Evolutionary conservation across 2,888 invertebrate genomes (phyloP).

Genomic region (Chrysopilus asiliformis): DNA sequence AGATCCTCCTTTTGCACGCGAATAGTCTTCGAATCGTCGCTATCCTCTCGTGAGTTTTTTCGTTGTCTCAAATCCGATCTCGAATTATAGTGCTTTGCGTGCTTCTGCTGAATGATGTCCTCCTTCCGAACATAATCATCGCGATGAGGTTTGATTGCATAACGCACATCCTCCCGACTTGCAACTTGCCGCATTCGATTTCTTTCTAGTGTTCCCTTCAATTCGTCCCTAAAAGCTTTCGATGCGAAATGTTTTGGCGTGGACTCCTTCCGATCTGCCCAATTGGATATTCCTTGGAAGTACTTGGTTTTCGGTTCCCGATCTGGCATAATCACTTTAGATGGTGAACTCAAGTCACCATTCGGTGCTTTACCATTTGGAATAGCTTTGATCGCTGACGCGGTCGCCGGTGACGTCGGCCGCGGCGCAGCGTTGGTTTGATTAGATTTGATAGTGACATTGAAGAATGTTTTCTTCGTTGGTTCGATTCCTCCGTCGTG

Average conservation of each 20-base stretch:
- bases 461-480: constrained; percentile 60
- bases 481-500: constrained; percentile 46
- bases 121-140: constrained; percentile 32
- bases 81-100: constrained; percentile 21
- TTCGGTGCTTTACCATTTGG: constrained; percentile 23
- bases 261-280: constrained; percentile 52
- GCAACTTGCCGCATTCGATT: constrained; percentile 26
- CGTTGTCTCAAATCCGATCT: constrained; percentile 26
- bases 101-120: constrained; percentile 32
- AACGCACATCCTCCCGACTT: constrained; percentile 18
- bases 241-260: constrained; percentile 30
- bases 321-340: constrained; percentile 42
- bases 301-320: constrained; percentile 43
- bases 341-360: constrained; percentile 27
- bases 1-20: constrained; percentile 24
- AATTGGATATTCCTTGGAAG: constrained; percentile 65
- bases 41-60: constrained; percentile 29
- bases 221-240: constrained; percentile 34
- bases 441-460: constrained; percentile 57
- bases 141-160: constrained; percentile 11
- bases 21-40: constrained; percentile 28
- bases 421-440: constrained; percentile 29
- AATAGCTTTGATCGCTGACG: constrained; percentile 36
- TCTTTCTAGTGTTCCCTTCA: constrained; percentile 32
- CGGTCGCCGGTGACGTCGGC: constrained; percentile 34